Conservation (phyloP, 1,140 invertebrate genomes). For the Cyphomyrmex costatus region DNA sequence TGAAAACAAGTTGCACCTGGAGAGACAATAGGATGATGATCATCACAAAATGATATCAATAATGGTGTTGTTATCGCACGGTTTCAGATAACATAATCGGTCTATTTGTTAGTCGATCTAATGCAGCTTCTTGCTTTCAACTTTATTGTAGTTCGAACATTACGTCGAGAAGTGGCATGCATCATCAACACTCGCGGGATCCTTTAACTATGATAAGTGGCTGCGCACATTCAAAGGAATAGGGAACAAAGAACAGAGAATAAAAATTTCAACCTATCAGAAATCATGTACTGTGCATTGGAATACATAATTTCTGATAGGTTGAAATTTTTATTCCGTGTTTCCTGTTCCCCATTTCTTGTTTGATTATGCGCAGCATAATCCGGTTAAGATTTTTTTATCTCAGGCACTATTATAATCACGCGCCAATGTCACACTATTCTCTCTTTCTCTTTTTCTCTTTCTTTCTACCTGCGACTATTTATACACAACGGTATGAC, state of each 20-base stretch:
- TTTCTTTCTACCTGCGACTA: background rate
- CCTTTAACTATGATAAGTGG: no score
- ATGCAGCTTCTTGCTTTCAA: background rate
- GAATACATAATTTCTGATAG: no score
- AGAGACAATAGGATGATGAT: constrained; percentile 6
- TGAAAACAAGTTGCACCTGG: constrained; percentile 19
- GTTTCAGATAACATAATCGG: constrained; percentile 58
- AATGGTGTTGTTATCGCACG: constrained; percentile 31
- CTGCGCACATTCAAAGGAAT: no score
- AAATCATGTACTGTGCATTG: no score
- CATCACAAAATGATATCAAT: constrained; percentile 27
- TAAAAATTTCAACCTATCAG: no score
- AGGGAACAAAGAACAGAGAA: no score
- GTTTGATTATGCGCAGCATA: background rate
- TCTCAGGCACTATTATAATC: background rate
- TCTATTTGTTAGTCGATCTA: constrained; percentile 44
- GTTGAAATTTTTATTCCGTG: no score
- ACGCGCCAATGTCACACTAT: background rate
- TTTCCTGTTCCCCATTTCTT: no score
- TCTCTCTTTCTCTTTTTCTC: background rate
- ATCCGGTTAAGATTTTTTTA: background rate
- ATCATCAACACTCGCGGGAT: background rate
- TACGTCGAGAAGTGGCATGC: background rate
- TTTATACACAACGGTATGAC: background rate
- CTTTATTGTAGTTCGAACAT: background rate